Evolutionary conservation across 2,888 invertebrate genomes (phyloP), one percentile per base, ranked within the genome.

Genomic region (Drosophila siamana): DNA sequence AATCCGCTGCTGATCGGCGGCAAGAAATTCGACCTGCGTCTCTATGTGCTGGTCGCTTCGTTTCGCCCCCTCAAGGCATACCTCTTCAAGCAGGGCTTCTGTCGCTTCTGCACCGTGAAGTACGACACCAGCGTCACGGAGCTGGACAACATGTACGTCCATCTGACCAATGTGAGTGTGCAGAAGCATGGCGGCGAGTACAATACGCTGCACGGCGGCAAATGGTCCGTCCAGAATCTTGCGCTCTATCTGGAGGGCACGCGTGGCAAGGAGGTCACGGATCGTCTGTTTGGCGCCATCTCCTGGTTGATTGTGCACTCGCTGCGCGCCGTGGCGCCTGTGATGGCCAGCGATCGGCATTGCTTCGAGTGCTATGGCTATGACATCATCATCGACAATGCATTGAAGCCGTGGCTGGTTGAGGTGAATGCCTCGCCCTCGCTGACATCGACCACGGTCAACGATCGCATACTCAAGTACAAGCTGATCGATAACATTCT

Each of bases 151-250:
- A 97, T 97, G 96, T 98, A 97, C 89, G 97, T 98, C 38, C 98
- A 98, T 93, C 94, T 98, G 56, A 98, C 98, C 15, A 98, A 98
- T 91, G 98, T 98, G 2, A 98, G 98, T 56, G 97, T 99, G 9
- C 98, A 99, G 92, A 98, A 98, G 92, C 98, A 98, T 90, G 98
- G 98, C 71, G 97, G 97, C 15, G 98, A 98, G 90, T 98, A 98
- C 91, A 98, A 98, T 91, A 96, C 95, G 71, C 94, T 98, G 55
- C 98, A 98, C 88, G 98, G 98, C 2, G 98, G 98, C 0, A 98
- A 98, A 93, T 95, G 98, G 94, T 97, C 97, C 56, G 96, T 98
- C 0, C 96, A 98, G 90, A 98, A 98, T 93, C 93, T 98, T 70
- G 94, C 96, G 26, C 93, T 98, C 2, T 98, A 96, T 91, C 93